A percentile compares a stretch with the other conserved stretches of the same genome.
phyloP scores from a whole-genome alignment of 2,888 invertebrate species.

The Drosophila quinaria region DNA sequence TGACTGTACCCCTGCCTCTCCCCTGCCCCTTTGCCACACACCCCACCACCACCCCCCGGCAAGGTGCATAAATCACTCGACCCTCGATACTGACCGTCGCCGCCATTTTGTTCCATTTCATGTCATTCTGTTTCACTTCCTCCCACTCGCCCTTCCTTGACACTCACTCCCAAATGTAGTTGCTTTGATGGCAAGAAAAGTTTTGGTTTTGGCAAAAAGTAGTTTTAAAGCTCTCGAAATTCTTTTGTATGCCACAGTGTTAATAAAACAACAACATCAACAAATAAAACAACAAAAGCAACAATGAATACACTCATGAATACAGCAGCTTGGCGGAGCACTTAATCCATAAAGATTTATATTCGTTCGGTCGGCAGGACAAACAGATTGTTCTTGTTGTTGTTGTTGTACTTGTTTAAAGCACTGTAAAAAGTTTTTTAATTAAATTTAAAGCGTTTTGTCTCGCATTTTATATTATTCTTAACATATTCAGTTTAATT shows the following conservation, averaged over 20 bases:
- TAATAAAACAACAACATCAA: constrained; percentile 4
- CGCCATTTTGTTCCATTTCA: constrained; percentile 58
- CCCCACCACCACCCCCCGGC: too few relatives aligned
- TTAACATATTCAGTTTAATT: constrained; percentile 2
- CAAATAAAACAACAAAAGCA: background rate
- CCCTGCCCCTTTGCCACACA: background rate
- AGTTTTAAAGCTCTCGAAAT: constrained; percentile 68
- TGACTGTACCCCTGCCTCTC: too few relatives aligned
- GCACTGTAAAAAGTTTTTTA: constrained; percentile 49
- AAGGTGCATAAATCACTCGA: constrained; percentile 66
- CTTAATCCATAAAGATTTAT: constrained; percentile 74
- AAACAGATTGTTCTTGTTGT: constrained; percentile 47
- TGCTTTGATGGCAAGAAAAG: constrained; percentile 25
- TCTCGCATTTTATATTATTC: background rate
- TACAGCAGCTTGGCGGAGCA: constrained; percentile 31
- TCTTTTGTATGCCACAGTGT: constrained; percentile 39
- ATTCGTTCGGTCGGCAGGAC: constrained; percentile 49
- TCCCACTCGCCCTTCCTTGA: background rate
- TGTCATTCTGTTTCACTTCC: constrained; percentile 4
- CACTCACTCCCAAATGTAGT: background rate
- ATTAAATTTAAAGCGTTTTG: constrained; percentile 37
- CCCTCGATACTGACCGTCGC: constrained; percentile 27
- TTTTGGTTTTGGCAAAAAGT: constrained; percentile 48
- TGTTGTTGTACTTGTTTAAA: constrained; percentile 14
- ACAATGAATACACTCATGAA: constrained; percentile 9